Evolutionary conservation across 2,797 vertebrate species (phyloP).

Genomic region (Takifugu rubripes): DNA sequence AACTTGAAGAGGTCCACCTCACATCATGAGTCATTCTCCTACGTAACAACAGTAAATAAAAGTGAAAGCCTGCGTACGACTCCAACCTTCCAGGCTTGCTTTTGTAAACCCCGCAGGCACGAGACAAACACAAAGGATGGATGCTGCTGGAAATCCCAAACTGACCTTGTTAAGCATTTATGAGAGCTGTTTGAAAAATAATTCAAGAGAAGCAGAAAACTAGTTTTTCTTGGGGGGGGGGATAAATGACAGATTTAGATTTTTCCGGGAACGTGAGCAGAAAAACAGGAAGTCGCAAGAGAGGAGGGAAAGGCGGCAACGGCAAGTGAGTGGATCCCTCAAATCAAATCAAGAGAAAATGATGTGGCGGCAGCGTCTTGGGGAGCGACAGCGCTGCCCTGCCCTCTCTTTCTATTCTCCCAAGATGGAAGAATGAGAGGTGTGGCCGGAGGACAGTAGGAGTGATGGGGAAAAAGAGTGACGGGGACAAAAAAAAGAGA

Average conservation of each 20-base stretch:
- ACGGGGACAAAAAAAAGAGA: conserved; percentile 28
- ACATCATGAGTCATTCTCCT: conserved; percentile 34
- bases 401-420: conserved; percentile 39
- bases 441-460: conserved; percentile 36
- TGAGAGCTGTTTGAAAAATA: conserved; percentile 53
- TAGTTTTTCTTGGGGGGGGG: conserved; percentile 35
- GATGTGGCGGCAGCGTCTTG: conserved; percentile 20
- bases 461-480: conserved; percentile 43
- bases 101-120: conserved; percentile 32
- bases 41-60: conserved; percentile 30
- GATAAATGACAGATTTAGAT: conserved; percentile 61
- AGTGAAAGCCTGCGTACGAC: conserved; percentile 16
- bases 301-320: background rate
- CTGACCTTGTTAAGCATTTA: conserved; percentile 72
- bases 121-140: conserved; percentile 32
- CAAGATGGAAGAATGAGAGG: conserved; percentile 44
- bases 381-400: conserved; percentile 17
- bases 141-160: conserved; percentile 41
- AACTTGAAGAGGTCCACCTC: background rate
- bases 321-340: conserved; percentile 19
- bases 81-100: conserved; percentile 20
- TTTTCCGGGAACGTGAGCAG: conserved; percentile 50
- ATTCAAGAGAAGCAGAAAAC: conserved; percentile 60
- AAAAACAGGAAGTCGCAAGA: conserved; percentile 5
- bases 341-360: conserved; percentile 38